Evolutionary conservation across 1,140 invertebrate genomes (phyloP).

Genomic region (Drosophila tsacasi): DNA sequence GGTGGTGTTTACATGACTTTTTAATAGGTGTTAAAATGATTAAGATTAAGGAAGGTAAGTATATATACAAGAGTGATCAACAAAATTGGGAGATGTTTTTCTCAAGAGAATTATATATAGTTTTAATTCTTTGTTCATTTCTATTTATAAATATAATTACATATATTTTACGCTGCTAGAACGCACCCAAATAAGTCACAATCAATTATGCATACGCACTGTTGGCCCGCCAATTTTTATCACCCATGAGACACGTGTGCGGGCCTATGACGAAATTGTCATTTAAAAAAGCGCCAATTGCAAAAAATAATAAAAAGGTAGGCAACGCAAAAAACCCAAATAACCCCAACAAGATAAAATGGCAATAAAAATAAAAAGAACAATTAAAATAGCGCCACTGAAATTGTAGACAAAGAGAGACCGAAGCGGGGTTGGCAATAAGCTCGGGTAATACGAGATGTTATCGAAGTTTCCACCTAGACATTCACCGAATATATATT

Average conservation of each 20-base stretch:
- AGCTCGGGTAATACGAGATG: constrained; percentile 37
- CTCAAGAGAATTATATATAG: background rate
- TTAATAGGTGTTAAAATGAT: constrained; percentile 24
- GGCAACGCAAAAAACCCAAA: constrained; percentile 17
- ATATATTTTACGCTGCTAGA: background rate
- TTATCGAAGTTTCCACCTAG: constrained; percentile 50
- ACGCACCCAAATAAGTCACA: constrained; percentile 18
- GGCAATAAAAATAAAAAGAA: constrained; percentile 22
- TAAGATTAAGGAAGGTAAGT: background rate
- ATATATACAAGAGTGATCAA: background rate
- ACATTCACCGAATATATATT: constrained; percentile 44
- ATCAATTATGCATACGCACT: constrained; percentile 52
- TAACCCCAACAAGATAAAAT: constrained; percentile 20
- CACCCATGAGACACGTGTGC: constrained; percentile 30
- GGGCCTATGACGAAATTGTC: constrained; percentile 38
- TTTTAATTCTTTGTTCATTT: background rate
- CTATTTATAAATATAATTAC: background rate
- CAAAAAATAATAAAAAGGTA: constrained; percentile 18
- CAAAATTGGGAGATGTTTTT: background rate
- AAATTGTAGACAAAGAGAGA: constrained; percentile 34
- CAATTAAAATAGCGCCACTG: constrained; percentile 48
- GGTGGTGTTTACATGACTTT: constrained; percentile 15
- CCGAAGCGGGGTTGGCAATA: constrained; percentile 13
- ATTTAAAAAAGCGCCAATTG: constrained; percentile 24
- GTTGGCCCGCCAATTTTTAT: constrained; percentile 34